Evolutionary conservation across 2,113 vertebrate genomes (phyloP).

Genomic region (Boulengeromyrus knoepffleri): DNA sequence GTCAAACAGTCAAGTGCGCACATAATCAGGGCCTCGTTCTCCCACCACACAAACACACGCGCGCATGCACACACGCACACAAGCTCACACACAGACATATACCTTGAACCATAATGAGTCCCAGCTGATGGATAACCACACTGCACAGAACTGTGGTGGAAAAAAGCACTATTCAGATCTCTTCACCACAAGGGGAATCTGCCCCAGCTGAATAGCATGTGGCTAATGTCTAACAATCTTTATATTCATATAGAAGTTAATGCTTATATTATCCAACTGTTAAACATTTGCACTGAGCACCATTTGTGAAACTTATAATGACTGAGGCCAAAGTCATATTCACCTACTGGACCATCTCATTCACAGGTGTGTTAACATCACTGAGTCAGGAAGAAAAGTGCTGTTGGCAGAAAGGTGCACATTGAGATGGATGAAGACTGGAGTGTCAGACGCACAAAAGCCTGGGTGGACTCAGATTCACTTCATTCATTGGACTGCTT

Average conservation of each 20-base stretch:
- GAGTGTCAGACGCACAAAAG: background rate
- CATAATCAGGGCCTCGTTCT: background rate
- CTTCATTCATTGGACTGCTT: background rate
- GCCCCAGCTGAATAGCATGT: conserved; percentile 46
- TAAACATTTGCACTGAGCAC: background rate
- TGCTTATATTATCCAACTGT: background rate
- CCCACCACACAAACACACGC: conserved; percentile 23
- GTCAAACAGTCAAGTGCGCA: conserved; percentile 40
- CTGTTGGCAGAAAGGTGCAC: background rate
- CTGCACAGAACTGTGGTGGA: conserved; percentile 64
- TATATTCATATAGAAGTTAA: conserved; percentile 51
- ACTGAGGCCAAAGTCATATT: background rate
- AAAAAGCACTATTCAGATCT: conserved; percentile 70
- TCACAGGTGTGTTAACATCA: background rate
- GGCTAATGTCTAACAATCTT: conserved; percentile 59
- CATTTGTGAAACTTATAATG: background rate
- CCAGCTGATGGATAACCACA: conserved; percentile 68
- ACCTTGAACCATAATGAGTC: conserved; percentile 65
- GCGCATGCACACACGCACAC: background rate
- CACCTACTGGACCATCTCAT: background rate
- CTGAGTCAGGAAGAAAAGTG: background rate
- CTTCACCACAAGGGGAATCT: conserved; percentile 57
- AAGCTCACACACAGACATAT: conserved; percentile 47
- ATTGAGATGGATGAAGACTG: background rate
- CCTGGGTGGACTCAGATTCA: background rate